Conservation (phyloP, 37 sponge, comb jelly and placozoan species). For the Theonella swinhoei region DNA sequence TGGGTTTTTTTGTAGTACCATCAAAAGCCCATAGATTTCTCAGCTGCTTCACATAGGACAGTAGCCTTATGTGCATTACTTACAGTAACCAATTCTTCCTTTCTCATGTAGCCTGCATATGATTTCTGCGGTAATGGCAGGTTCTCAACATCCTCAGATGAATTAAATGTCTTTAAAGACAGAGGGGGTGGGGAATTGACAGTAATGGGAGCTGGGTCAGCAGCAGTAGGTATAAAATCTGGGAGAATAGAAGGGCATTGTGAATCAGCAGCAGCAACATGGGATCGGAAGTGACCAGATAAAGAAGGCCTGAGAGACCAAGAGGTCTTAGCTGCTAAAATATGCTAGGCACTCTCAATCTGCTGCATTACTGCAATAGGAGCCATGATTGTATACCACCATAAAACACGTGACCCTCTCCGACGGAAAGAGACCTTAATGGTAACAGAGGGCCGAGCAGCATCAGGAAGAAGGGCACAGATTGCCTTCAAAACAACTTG, state of each 20-base stretch:
- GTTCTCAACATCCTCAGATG: slow-evolving; percentile 23
- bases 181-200: too few relatives aligned
- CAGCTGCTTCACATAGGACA: too few relatives aligned
- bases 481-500: background rate
- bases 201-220: too few relatives aligned
- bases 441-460: background rate
- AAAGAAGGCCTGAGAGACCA: background rate
- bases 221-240: too few relatives aligned
- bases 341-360: background rate
- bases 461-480: background rate
- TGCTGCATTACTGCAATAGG: background rate
- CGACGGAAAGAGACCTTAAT: background rate
- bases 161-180: slow-evolving; percentile 22
- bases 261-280: too few relatives aligned
- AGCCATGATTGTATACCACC: background rate
- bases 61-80: slow-evolving; percentile 43
- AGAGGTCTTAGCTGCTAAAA: background rate
- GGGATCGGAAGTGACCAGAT: background rate
- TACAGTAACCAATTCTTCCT: slow-evolving; percentile 10
- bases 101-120: slow-evolving; percentile 33
- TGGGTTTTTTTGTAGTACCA: slow-evolving; percentile 48
- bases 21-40: slow-evolving; percentile 20
- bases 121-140: slow-evolving; percentile 17
- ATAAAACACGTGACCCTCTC: background rate
- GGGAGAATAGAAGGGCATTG: too few relatives aligned